Conservation (phyloP, 1,140 invertebrate species). For the Drosophila serrata region DNA sequence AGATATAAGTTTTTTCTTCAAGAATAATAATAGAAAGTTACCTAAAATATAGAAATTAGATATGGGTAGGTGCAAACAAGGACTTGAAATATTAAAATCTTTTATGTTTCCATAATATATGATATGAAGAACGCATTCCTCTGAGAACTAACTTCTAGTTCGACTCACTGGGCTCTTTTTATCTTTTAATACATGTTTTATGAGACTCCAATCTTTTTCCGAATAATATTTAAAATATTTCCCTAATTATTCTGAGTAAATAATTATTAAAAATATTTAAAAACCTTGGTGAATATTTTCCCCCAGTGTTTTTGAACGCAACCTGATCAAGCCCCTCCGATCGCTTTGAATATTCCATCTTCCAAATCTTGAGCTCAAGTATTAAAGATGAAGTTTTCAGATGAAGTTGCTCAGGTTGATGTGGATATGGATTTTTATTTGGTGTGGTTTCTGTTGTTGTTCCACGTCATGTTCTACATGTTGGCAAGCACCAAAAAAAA, state of each 20-base stretch:
- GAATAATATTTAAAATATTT: background rate
- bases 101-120: background rate
- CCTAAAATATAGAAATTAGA: too few species aligned
- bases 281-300: background rate
- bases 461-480: conserved; percentile 79
- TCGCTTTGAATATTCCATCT: conserved; percentile 13
- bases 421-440: conserved; percentile 19
- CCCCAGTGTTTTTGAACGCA: conserved; percentile 25
- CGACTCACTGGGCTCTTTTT: background rate
- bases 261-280: background rate
- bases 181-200: background rate
- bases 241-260: too few species aligned
- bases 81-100: background rate
- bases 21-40: background rate
- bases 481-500: conserved; percentile 54
- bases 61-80: too few species aligned
- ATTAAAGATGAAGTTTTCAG: conserved; percentile 48
- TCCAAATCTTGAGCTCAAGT: conserved; percentile 19
- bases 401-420: conserved; percentile 60
- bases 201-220: background rate
- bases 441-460: conserved; percentile 51
- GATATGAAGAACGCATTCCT: background rate
- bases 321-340: conserved; percentile 53
- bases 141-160: background rate
- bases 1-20: background rate